Evolutionary conservation across 2,113 vertebrate species (phyloP), one percentile per base, ranked within the genome.

Genomic region (Paraplagusia blochii): DNA sequence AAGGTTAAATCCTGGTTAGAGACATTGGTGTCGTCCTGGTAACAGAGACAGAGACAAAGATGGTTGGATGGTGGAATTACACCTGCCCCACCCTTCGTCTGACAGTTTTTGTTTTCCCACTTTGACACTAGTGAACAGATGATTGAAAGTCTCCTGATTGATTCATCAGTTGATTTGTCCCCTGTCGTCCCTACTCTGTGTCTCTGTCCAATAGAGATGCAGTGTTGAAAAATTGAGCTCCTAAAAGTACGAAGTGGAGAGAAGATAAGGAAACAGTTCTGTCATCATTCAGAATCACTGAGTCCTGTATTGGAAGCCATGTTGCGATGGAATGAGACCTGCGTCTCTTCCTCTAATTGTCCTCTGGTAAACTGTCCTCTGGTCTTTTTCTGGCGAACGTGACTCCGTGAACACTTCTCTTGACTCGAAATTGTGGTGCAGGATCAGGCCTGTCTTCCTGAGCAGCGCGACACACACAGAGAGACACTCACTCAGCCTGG

Each of bases 331-430:
- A 88, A 90, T 87, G 62, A 86, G 69, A 66, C 73, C 80, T 82
- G 82, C 77, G 52, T n/a, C n/a, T n/a, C n/a, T n/a, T n/a, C n/a
- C n/a, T n/a, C n/a, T n/a, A n/a, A n/a, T n/a, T n/a, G n/a, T n/a
- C 76, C 83, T 81, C 86, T 83, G 92, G 92, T 92, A 90, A 87
- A 86, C 77, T 87, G 87, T 87, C 88, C 84, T 81, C 77, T 69
- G 72, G 76, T 89, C 83, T 80, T 66, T 80, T 67, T 90, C 80
- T 72, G 11, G 22, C 75, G 69, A 22, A 29, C 2, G 22, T 29
- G 22, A 29, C 22, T 29, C 6, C 22, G 22, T 29, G 6, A 29
- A 29, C 22, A 29, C 22, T 29, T 4, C 22, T 29, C 3, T 29
- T 29, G 22, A 4, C 22, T 4, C 22, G 22, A 29, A 29, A 4